Percentiles rank a stretch among this genome's conserved stretches.
phyloP scores from a whole-genome alignment of 1,140 invertebrate genomes.

The Doryteuthis pealeii region DNA sequence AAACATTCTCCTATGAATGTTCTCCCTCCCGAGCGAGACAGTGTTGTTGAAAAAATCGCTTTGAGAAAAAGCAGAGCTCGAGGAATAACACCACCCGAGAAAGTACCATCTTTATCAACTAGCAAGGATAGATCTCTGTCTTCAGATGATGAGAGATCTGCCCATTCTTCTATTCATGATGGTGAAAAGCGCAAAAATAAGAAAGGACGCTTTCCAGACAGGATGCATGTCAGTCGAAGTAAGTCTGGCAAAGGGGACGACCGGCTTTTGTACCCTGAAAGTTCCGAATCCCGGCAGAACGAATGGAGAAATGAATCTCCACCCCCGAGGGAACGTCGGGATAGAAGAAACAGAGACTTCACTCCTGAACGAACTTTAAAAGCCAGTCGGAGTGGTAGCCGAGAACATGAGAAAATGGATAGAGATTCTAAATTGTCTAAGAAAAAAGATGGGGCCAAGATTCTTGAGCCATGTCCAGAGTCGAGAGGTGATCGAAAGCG shows the following conservation, averaged over 20 bases:
- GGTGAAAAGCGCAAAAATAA: constrained; percentile 10
- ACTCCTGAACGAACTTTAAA: not conserved
- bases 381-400: not conserved
- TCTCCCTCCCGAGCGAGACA: not conserved
- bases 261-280: not conserved
- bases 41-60: not conserved
- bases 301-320: constrained; percentile 11
- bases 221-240: not conserved
- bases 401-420: not conserved
- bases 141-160: not conserved
- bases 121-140: not conserved
- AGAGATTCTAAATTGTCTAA: not conserved
- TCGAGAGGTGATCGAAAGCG: not conserved
- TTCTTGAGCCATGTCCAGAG: not conserved
- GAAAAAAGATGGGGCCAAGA: not conserved
- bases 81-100: not conserved
- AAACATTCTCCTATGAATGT: not conserved
- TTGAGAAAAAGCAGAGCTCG: constrained; percentile 1
- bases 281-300: not conserved
- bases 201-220: not conserved
- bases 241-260: not conserved
- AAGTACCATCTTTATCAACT: not conserved
- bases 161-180: not conserved
- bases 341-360: not conserved
- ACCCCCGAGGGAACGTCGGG: not conserved